Evolutionary conservation across 2,797 vertebrate species (phyloP).

Genomic region (Phylloscopus collybita): DNA sequence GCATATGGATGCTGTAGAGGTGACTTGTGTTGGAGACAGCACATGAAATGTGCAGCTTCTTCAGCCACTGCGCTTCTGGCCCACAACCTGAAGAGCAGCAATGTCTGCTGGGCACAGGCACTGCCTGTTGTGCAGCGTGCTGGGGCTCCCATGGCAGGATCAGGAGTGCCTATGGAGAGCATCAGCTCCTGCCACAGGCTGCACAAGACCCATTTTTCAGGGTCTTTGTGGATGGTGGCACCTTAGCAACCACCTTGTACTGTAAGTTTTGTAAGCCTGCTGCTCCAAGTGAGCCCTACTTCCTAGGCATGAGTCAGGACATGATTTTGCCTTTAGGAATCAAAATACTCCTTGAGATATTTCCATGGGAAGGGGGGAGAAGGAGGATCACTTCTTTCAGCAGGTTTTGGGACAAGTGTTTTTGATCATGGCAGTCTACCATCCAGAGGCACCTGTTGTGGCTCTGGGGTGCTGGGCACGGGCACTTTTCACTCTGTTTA

Average conservation of each 20-base stretch:
- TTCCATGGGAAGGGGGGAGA: not conserved
- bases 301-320: not conserved
- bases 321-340: not conserved
- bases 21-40: not conserved
- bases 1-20: not conserved
- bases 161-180: not conserved
- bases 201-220: not conserved
- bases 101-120: not conserved
- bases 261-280: not conserved
- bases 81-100: accelerated
- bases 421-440: not conserved
- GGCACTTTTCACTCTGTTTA: not conserved
- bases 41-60: not conserved
- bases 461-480: not conserved
- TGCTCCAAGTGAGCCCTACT: no score
- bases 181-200: not conserved
- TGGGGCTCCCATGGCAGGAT: accelerated
- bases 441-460: not conserved
- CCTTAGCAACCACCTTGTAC: not conserved
- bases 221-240: not conserved
- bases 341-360: not conserved
- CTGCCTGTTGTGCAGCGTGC: accelerated
- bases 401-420: not conserved
- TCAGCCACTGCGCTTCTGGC: accelerated
- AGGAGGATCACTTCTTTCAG: not conserved